A percentile compares a stretch with the other conserved stretches of the same genome.
phyloP scores from a whole-genome alignment of 2,797 vertebrate species.

The Glyptemys insculpta region DNA sequence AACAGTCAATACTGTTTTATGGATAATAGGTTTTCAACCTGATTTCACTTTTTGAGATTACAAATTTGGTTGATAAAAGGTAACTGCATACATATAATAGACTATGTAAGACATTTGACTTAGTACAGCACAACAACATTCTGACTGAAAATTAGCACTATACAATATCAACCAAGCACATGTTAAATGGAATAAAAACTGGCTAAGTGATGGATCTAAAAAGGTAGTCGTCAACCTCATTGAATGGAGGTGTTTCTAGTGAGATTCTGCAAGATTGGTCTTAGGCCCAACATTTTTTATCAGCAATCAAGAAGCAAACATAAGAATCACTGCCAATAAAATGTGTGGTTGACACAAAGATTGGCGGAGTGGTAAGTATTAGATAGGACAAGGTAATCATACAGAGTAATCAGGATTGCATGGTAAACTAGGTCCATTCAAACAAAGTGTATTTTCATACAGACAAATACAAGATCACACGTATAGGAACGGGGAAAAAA shows the following conservation, averaged over 20 bases:
- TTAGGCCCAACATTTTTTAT: neutral
- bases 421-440: neutral
- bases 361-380: neutral
- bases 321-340: neutral
- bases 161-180: fast-evolving
- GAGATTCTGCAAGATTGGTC: neutral
- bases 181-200: neutral
- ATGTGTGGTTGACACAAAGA: neutral
- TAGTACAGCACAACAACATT: neutral
- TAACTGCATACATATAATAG: neutral
- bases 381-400: neutral
- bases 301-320: neutral
- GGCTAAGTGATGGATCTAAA: neutral
- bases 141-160: neutral
- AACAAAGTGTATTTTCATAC: neutral
- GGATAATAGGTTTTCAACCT: neutral
- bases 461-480: neutral
- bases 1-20: neutral
- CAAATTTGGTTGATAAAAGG: neutral
- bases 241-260: neutral
- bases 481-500: neutral
- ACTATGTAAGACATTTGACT: neutral
- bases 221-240: neutral
- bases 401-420: fast-evolving
- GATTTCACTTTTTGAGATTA: neutral